Base-by-base conservation (phyloP, 2,888 invertebrate species). In the Drosophila anomalata region DNA sequence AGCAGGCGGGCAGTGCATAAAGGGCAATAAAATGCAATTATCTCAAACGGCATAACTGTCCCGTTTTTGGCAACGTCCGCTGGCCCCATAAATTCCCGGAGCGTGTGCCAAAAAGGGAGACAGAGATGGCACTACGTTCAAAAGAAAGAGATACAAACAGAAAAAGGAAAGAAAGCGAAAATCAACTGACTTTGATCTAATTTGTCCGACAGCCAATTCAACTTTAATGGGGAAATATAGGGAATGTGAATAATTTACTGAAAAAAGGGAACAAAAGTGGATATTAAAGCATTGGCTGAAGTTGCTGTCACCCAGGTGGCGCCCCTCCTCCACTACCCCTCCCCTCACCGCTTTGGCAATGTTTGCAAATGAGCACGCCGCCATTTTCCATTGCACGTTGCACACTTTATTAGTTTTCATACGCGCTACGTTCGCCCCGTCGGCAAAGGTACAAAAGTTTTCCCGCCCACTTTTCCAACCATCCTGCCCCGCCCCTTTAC, bases 1-100 rank as follows among this genome's bases (percentile, higher is more conserved):
- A 71, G 71, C 63, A 39, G 63, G 33, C 52, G 46, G 41, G 61
- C 68, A 82, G 79, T 83, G 69, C 68, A 83, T 83, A 84, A 84
- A 84, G 80, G 80, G 80, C 83, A 83, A 84, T 84, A 85, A 85
- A 84, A 83, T 84, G 83, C 80, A 84, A 85, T 85, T 85, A 84
- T 84, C 83, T 85, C 79, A 80, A 85, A 84, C 72, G 85, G 80
- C 79, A 83, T 83, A 85, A 84, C 82, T 83, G 85, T 83, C 81
- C 76, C 78, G 59, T 75, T 83, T 84, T 83, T 82, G 81, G 81
- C 81, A 82, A 79, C 81, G 86, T 74, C 82, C 73, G 74, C 76
- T 56, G 58, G 73, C 74, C 76, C 72, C 78, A 82, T 82, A 82
- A 78, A 79, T 85, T 82, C 54, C 62, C 62, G 44, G 65, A 81